phyloP scores from a whole-genome alignment of 2,113 vertebrate species.

The Urocolius indicus region DNA sequence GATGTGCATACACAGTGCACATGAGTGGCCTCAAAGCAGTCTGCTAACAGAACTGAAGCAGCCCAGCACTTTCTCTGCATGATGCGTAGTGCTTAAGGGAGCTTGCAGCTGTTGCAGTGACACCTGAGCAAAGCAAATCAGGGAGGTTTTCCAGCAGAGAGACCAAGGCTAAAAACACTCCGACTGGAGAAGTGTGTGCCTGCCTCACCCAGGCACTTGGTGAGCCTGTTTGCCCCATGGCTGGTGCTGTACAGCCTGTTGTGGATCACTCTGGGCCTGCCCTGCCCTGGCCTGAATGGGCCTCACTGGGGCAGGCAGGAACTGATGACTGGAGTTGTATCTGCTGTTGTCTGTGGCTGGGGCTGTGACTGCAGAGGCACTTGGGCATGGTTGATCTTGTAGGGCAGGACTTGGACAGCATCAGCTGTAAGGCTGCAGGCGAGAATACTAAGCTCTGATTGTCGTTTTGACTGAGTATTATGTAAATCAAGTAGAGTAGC shows the following conservation, averaged over 20 bases:
- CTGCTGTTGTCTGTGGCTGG: background rate
- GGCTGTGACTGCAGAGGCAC: background rate
- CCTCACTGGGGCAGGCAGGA: background rate
- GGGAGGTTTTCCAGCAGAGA: background rate
- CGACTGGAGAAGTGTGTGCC: fast-evolving
- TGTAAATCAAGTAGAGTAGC: background rate
- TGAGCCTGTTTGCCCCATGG: fast-evolving
- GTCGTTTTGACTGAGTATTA: background rate
- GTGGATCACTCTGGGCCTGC: fast-evolving
- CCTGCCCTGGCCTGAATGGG: background rate
- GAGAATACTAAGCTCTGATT: background rate
- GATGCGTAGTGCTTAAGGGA: background rate
- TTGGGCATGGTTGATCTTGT: background rate
- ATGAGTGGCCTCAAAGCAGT: fast-evolving
- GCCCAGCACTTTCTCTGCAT: background rate
- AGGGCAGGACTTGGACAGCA: background rate
- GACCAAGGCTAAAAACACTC: background rate
- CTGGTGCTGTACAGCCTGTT: background rate
- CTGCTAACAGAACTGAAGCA: fast-evolving
- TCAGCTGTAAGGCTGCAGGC: background rate
- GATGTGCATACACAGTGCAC: fast-evolving
- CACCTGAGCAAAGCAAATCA: background rate
- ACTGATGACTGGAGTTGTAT: background rate
- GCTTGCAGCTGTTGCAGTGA: background rate
- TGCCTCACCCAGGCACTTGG: background rate